Base-by-base conservation (phyloP, 2,888 invertebrate genomes). In the Nineta flava region DNA sequence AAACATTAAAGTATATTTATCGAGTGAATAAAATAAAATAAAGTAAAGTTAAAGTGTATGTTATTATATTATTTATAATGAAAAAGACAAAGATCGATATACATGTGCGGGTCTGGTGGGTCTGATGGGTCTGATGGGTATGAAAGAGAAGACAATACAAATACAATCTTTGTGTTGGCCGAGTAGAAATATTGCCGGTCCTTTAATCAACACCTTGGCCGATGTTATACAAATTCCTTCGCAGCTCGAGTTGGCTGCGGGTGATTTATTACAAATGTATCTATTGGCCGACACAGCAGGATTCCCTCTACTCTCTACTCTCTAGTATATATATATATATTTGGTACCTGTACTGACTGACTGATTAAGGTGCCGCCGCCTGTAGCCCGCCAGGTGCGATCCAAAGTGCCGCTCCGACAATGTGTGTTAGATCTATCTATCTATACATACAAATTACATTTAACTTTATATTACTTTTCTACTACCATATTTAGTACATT, bases 151-250 rank as follows among this genome's bases (percentile, higher is more conserved):
- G 26, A 55, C 50, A 53, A 52, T 54, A 55, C 32, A 32, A 32
- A 32, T 6, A 15, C 4, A 15, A 38, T 6, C 47, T 47, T 47
- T 47, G 47, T 35, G 38, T 47, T 15, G 35, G 38, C 16, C 34
- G 34, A 34, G 16, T 19, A 10, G n/a, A 46, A 15, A 46, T 48
- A 59, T 54, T 56, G 61, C 62, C 62, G 63, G 61, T 64, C 59
- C 62, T 63, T 65, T 65, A 65, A 64, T 65, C 65, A 65, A 62
- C 62, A 64, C 64, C 62, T 62, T 62, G 61, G 61, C 62, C 61
- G 61, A 62, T 62, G 62, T 64, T 65, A 62, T 63, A 64, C 62
- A 64, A 64, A 64, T 65, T 63, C 64, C 60, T 61, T 63, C 62
- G 61, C 62, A 59, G 63, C 62, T 62, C 61, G 57, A 58, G 61